Percentiles rank a stretch among this genome's conserved stretches.
Evolutionary conservation across 2,888 invertebrate species (phyloP).

Genomic region (Ectropis crepuscularia): DNA sequence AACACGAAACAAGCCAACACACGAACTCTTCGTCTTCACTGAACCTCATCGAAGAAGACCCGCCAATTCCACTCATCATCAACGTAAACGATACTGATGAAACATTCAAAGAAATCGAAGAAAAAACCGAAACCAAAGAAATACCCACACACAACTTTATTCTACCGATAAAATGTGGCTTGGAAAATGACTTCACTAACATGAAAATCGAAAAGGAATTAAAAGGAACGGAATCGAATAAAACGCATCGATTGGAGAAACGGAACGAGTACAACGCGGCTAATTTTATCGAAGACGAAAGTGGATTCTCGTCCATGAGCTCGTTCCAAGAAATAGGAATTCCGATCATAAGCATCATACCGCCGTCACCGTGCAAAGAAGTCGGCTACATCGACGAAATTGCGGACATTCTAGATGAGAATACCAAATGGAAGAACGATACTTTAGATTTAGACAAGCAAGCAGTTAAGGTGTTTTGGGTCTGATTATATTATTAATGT

Average conservation of each 20-base stretch:
- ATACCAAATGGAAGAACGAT: slow-evolving; percentile 69
- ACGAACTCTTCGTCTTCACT: slow-evolving; percentile 52
- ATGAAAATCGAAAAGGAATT: slow-evolving; percentile 55
- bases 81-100: slow-evolving; percentile 55
- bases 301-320: slow-evolving; percentile 93
- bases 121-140: slow-evolving; percentile 55
- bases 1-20: slow-evolving; percentile 43
- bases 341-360: slow-evolving; percentile 83
- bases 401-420: slow-evolving; percentile 57
- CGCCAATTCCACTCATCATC: slow-evolving; percentile 52
- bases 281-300: slow-evolving; percentile 89
- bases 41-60: slow-evolving; percentile 57
- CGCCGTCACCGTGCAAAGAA: slow-evolving; percentile 77
- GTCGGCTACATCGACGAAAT: slow-evolving; percentile 66
- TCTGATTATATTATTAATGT: slow-evolving; percentile 56
- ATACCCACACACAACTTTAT: slow-evolving; percentile 53
- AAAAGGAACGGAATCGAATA: slow-evolving; percentile 32
- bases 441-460: slow-evolving; percentile 69
- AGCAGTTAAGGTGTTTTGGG: slow-evolving; percentile 79
- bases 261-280: slow-evolving; percentile 64
- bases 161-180: slow-evolving; percentile 52
- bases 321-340: slow-evolving; percentile 93
- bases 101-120: slow-evolving; percentile 51
- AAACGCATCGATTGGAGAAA: slow-evolving; percentile 53
- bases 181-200: slow-evolving; percentile 59